Base-by-base conservation (phyloP, 2,888 invertebrate genomes). In the Tipula unca region DNA sequence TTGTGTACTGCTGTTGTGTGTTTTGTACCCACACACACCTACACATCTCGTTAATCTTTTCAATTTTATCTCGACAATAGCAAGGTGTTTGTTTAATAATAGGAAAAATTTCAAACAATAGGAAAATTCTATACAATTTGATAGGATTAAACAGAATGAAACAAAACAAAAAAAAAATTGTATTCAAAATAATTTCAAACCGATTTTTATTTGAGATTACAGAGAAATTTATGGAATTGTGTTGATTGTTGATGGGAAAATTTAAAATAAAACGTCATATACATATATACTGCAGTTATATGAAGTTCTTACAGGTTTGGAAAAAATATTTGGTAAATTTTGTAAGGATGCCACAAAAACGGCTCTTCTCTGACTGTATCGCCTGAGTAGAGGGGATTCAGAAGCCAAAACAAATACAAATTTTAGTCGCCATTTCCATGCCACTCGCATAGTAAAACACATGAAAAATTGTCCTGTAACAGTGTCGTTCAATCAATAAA, bases 51-150 rank as follows among this genome's bases (percentile, higher is more conserved):
- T 69, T 69, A 69, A 69, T 69, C 69, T 69, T 69, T 69, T 69
- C 69, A 69, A 69, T 69, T 69, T 69, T 69, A 69, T 69, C 69
- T 69, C 69, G 69, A 69, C 69, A 69, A 69, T 69, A 69, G 69
- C 69, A 69, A 69, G 69, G 69, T 69, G 69, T 69, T 69, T 69
- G 69, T 69, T 69, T 69, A 69, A 69, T 69, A 69, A 69, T 69
- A 69, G 69, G 69, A 54, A 69, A 48, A 69, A 14, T 25, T 69
- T 69, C 69, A 8, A 69, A 69, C 69, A 69, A 69, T 69, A 69
- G 69, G 69, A 69, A 69, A 69, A 69, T 48, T 14, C 69, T 69
- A 69, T 69, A 69, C 69, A 69, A 69, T 69, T 69, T 69, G 69
- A 25, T 8, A 25, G 69, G 69, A 69, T 69, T 69, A 69, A 25